Conservation (phyloP, 2,888 invertebrate species). For the Lithophane semibrunnea region DNA sequence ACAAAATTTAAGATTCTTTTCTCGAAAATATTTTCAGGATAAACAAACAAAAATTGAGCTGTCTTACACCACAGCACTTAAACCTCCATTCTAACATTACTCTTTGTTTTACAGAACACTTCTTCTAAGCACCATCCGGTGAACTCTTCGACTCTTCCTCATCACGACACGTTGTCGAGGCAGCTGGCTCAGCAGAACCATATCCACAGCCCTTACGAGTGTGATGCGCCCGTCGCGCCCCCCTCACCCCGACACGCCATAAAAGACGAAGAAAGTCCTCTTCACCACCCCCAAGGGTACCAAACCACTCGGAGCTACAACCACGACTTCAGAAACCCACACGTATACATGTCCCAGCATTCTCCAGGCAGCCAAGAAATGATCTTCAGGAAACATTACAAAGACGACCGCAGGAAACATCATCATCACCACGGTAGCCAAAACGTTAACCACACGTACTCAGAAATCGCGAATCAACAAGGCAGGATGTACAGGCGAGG, state of each 20-base stretch:
- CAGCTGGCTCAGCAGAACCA: constrained; percentile 87
- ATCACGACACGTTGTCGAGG: constrained; percentile 90
- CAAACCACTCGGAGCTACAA: constrained; percentile 87
- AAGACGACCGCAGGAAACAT: constrained; percentile 86
- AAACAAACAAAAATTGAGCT: constrained; percentile 69
- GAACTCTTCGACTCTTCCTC: constrained; percentile 92
- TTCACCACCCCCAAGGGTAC: constrained; percentile 85
- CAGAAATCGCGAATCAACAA: constrained; percentile 91
- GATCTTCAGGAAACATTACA: constrained; percentile 87
- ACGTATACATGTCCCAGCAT: constrained; percentile 88
- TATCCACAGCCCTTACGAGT: constrained; percentile 90
- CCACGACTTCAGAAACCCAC: constrained; percentile 87
- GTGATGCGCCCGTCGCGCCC: constrained; percentile 85
- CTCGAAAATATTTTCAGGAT: not conserved
- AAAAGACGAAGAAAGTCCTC: constrained; percentile 86
- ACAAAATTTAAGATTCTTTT: not conserved
- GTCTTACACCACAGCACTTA: constrained; percentile 59
- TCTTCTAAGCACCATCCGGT: constrained; percentile 94
- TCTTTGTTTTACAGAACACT: constrained; percentile 93
- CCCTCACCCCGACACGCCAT: constrained; percentile 86
- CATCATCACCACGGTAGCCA: constrained; percentile 90
- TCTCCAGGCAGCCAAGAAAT: constrained; percentile 88
- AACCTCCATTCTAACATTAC: constrained; percentile 31
- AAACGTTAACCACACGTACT: constrained; percentile 94
- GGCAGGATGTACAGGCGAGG: constrained; percentile 88